These are phyloP conservation scores for Lepidochrysops patricia DNA, from an alignment of 2,888 invertebrate species.

Conservation along the genomic window DNA sequence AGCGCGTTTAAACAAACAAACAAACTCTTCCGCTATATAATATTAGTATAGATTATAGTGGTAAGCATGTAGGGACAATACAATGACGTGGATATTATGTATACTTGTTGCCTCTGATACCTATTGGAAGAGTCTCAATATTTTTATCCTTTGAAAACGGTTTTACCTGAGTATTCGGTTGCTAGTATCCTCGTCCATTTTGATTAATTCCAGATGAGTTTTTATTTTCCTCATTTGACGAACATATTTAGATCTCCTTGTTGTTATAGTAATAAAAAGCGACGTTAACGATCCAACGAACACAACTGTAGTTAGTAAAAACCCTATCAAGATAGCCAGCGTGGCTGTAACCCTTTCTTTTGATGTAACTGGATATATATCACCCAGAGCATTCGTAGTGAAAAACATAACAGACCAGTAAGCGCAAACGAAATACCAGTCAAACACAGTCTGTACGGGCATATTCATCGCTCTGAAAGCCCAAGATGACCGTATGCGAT, in stretches of 20 bases:
- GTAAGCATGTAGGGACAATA: too few species aligned
- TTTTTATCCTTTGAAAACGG: background rate
- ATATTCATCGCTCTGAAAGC: slow-evolving; percentile 47
- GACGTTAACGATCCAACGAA: slow-evolving; percentile 70
- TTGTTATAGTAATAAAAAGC: slow-evolving; percentile 64
- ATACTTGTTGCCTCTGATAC: background rate
- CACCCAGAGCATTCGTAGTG: slow-evolving; percentile 62
- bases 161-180: slow-evolving; percentile 55
- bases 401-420: slow-evolving; percentile 66
- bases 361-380: slow-evolving; percentile 59
- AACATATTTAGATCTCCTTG: slow-evolving; percentile 59
- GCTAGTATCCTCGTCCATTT: slow-evolving; percentile 53
- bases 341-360: slow-evolving; percentile 52
- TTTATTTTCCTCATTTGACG: slow-evolving; percentile 57
- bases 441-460: slow-evolving; percentile 49
- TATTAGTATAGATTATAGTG: too few species aligned
- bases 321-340: slow-evolving; percentile 54
- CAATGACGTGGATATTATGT: too few species aligned
- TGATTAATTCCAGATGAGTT: slow-evolving; percentile 56
- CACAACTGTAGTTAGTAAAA: slow-evolving; percentile 60
- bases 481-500: slow-evolving; percentile 52
- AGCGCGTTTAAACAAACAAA: too few species aligned
- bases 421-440: slow-evolving; percentile 63
- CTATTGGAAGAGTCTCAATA: background rate
- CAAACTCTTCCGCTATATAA: too few species aligned